Conservation (phyloP, 2,113 vertebrate species). For the Osmerus mordax region DNA sequence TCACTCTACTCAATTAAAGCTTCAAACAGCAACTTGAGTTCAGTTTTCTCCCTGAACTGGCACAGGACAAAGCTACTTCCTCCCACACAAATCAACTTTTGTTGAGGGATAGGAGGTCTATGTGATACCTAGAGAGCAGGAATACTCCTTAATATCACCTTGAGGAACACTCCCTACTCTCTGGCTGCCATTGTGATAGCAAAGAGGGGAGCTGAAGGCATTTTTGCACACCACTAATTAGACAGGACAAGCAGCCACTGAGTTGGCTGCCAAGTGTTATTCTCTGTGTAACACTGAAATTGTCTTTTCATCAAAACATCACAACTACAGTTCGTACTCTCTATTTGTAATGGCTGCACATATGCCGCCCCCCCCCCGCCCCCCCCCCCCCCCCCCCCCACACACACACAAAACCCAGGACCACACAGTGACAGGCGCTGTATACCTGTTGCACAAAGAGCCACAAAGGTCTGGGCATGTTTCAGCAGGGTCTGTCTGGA, state of each 20-base stretch:
- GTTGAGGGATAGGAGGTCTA: neutral
- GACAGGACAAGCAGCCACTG: no score
- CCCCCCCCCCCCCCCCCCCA: no score
- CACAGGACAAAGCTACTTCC: slow-evolving; percentile 46
- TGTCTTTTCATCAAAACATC: no score
- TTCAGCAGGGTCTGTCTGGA: slow-evolving; percentile 87
- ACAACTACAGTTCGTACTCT: no score
- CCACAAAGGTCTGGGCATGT: slow-evolving; percentile 93
- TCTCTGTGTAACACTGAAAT: no score
- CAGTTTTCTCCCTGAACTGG: slow-evolving; percentile 33
- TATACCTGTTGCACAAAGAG: slow-evolving; percentile 93
- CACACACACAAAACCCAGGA: neutral
- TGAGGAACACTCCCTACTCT: slow-evolving; percentile 24
- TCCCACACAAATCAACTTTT: slow-evolving; percentile 19
- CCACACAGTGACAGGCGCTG: neutral
- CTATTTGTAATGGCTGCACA: no score
- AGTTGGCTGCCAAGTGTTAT: no score
- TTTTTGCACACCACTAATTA: neutral
- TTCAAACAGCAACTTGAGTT: slow-evolving; percentile 47
- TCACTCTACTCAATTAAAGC: slow-evolving; percentile 38
- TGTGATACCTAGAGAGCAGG: slow-evolving; percentile 36
- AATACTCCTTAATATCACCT: slow-evolving; percentile 54
- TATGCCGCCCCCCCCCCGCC: no score
- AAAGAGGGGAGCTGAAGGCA: neutral
- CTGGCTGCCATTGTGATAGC: no score